Evolutionary conservation across 2,797 vertebrate genomes (phyloP).

Genomic region (Aeoliscus strigatus): DNA sequence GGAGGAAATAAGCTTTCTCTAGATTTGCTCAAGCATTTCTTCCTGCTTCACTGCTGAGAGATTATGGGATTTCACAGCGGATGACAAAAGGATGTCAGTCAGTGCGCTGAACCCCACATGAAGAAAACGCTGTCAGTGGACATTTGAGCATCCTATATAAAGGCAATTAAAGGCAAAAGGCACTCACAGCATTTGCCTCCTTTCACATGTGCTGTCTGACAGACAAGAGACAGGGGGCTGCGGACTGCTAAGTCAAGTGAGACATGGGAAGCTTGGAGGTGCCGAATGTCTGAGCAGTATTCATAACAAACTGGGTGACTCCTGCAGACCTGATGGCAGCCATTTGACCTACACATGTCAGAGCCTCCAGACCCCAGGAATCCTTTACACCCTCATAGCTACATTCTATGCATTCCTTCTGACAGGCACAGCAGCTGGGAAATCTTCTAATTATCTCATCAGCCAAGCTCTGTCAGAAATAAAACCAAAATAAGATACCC

Average conservation of each 20-base stretch:
- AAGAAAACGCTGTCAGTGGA: neutral
- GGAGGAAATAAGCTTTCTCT: too few relatives aligned
- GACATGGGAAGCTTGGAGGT: conserved; percentile 20
- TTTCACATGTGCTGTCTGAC: neutral
- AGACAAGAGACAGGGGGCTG: neutral
- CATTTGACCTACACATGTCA: conserved; percentile 65
- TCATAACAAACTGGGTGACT: conserved; percentile 51
- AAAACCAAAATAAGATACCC: conserved; percentile 43
- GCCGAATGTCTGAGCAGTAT: conserved; percentile 35
- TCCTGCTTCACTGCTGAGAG: too few relatives aligned
- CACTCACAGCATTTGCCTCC: conserved; percentile 4
- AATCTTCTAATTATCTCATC: conserved; percentile 54
- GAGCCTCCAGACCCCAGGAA: conserved; percentile 40
- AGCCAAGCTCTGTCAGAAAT: conserved; percentile 32
- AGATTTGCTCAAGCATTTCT: too few relatives aligned
- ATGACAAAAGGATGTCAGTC: too few relatives aligned
- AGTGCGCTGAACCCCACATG: too few relatives aligned
- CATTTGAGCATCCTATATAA: neutral
- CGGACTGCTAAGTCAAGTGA: conserved; percentile 3
- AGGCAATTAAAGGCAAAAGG: too few relatives aligned
- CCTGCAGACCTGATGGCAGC: conserved; percentile 20
- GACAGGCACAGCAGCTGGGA: conserved; percentile 60
- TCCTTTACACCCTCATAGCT: conserved; percentile 54
- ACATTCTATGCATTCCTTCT: conserved; percentile 59
- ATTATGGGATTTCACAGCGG: too few relatives aligned